Evolutionary conservation across 2,888 invertebrate species (phyloP), one percentile per base, ranked within the genome.

Genomic region (Smittia aterrima): DNA sequence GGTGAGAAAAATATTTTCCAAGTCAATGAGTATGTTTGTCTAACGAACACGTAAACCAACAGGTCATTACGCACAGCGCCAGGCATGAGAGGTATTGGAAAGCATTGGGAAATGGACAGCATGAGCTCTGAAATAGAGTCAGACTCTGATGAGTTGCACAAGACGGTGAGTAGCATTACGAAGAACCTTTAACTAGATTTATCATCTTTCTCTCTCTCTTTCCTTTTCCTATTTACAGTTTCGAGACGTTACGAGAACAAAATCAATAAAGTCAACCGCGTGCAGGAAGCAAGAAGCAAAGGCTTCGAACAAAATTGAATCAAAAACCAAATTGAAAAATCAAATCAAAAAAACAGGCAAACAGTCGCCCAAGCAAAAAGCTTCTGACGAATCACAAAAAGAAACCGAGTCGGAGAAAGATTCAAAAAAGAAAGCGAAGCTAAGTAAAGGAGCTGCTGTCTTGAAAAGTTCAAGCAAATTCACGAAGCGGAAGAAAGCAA

Each of bases 71-170:
- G 93, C 38, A 88, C 89, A 74, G 91, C 88, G 3, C 91, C 92
- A 0, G 92, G 93, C 0, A 84, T 90, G 4, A 85, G 92, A 74
- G 92, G 91, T 67, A 86, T 89, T 13, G 92, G 92, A 0, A 92
- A 92, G 80, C 92, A 93, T 79, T 93, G 92, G 92, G 93, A 93
- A 78, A 91, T 92, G 80, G 88, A 90, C 78, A 89, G 89, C 75
- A 40, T 11, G 20, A 38, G 25, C 16, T 54, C 47, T 9, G 72
- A 72, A 22, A 70, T 75, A 16, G 77, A 77, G 32, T 77, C 77
- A 16, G 74, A 74, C 32, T 66, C 74, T 2, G 76, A 76, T 4
- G 75, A 74, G 40, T 53, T 27, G 16, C 25, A 71, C 76, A 77
- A 75, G 76, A 75, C 75, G 75, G 77, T 54, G 71, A 76, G 32